These are phyloP conservation scores for Cydia pomonella DNA, from an alignment of 1,140 invertebrate species.

Conservation along the genomic window DNA sequence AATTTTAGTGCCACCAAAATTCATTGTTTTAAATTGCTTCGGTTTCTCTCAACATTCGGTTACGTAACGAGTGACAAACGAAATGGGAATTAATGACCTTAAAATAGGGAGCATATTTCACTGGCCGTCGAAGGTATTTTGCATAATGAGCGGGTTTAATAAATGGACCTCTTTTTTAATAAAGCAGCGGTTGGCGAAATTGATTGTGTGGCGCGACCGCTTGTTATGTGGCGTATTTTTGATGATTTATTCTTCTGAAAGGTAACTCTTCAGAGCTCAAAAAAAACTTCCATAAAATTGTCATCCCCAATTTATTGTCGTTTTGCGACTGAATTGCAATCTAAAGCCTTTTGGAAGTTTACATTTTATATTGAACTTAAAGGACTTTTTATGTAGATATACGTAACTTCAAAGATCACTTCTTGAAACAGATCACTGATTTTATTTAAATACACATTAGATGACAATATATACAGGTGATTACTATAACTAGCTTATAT, in stretches of 20 bases:
- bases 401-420: too few relatives aligned
- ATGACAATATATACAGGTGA: too few relatives aligned
- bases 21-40: constrained; percentile 28
- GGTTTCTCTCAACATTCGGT: constrained; percentile 22
- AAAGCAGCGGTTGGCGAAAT: constrained; percentile 28
- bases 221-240: constrained; percentile 5
- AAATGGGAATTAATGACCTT: constrained; percentile 14
- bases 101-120: constrained; percentile 28
- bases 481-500: too few relatives aligned
- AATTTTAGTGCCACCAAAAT: constrained; percentile 8
- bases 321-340: too few relatives aligned
- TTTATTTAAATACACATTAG: too few relatives aligned
- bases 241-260: neutral
- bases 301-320: too few relatives aligned
- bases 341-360: too few relatives aligned
- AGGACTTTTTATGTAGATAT: too few relatives aligned
- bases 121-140: constrained; percentile 10
- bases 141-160: constrained; percentile 28
- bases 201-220: constrained; percentile 21
- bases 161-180: constrained; percentile 30
- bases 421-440: too few relatives aligned
- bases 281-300: neutral
- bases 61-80: constrained; percentile 17
- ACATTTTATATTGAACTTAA: too few relatives aligned
- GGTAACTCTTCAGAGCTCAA: neutral